Evolutionary conservation across 2,113 vertebrate species (phyloP).

Genomic region (Sylvietta virens): DNA sequence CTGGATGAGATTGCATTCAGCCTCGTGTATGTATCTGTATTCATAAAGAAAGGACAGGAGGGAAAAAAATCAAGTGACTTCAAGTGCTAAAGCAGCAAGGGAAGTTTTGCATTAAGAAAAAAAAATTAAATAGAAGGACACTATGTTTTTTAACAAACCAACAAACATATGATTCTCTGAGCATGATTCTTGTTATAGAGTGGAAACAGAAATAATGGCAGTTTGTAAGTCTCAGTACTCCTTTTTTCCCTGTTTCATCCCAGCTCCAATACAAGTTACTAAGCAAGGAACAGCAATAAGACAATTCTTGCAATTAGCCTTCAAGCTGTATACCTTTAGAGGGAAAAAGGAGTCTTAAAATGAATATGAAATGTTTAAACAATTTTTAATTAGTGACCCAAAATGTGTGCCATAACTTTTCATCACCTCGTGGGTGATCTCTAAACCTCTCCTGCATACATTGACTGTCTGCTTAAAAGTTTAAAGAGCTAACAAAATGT

Average conservation of each 20-base stretch:
- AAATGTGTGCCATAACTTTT: constrained; percentile 1
- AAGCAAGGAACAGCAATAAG: background rate
- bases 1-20: background rate
- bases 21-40: background rate
- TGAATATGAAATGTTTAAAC: background rate
- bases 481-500: constrained; percentile 86
- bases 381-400: constrained; percentile 54
- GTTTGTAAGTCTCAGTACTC: background rate
- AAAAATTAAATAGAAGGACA: background rate
- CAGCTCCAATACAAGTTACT: background rate
- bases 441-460: constrained; percentile 38
- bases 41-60: background rate
- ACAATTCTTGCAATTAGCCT: background rate
- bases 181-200: background rate
- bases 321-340: background rate
- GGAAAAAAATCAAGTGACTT: background rate
- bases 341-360: background rate
- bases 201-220: background rate
- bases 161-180: background rate
- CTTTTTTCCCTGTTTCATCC: background rate
- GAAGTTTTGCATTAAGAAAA: background rate
- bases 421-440: constrained; percentile 40
- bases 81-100: background rate
- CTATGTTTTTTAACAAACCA: background rate
- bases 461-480: constrained; percentile 75